phyloP scores from a whole-genome alignment of 2,113 vertebrate species.

The Gobiocypris rarus region DNA sequence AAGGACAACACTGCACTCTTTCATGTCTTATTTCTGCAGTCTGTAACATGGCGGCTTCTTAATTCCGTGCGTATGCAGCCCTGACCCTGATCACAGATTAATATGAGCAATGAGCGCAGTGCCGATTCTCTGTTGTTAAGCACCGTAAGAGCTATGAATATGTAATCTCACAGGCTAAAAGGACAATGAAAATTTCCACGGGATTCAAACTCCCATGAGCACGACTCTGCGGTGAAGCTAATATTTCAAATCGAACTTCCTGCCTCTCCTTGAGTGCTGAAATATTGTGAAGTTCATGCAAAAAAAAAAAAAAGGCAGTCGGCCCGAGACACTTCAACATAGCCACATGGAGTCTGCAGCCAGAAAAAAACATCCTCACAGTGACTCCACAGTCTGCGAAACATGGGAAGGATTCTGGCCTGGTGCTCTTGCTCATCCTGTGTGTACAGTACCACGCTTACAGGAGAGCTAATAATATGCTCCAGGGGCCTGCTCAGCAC shows the following conservation, averaged over 20 bases:
- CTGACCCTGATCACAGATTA: slow-evolving; percentile 37
- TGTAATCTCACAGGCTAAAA: slow-evolving; percentile 34
- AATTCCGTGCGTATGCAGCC: neutral
- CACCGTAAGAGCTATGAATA: slow-evolving; percentile 22
- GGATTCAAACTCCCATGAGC: slow-evolving; percentile 22
- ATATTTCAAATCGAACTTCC: slow-evolving; percentile 54
- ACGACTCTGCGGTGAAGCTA: slow-evolving; percentile 43
- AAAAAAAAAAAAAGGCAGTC: slow-evolving; percentile 34
- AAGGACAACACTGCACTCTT: slow-evolving; percentile 64
- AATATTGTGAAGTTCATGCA: slow-evolving; percentile 57
- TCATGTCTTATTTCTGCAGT: slow-evolving; percentile 52
- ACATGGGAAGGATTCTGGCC: slow-evolving; percentile 49
- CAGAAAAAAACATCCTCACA: slow-evolving; percentile 53
- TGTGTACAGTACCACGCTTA: slow-evolving; percentile 53
- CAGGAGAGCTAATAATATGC: slow-evolving; percentile 61
- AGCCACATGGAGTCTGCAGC: slow-evolving; percentile 53
- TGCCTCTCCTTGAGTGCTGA: slow-evolving; percentile 50
- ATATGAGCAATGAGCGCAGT: slow-evolving; percentile 37
- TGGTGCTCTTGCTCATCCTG: slow-evolving; percentile 49
- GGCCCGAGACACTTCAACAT: slow-evolving; percentile 42
- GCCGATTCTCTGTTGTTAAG: slow-evolving; percentile 20
- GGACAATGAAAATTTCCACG: slow-evolving; percentile 22
- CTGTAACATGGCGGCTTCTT: slow-evolving; percentile 28
- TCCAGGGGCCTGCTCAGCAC: slow-evolving; percentile 56
- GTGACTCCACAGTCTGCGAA: slow-evolving; percentile 60